Evolutionary conservation across 2,113 vertebrate species (phyloP), one percentile per base, ranked within the genome.

Genomic region (Oreochromis aureus): DNA sequence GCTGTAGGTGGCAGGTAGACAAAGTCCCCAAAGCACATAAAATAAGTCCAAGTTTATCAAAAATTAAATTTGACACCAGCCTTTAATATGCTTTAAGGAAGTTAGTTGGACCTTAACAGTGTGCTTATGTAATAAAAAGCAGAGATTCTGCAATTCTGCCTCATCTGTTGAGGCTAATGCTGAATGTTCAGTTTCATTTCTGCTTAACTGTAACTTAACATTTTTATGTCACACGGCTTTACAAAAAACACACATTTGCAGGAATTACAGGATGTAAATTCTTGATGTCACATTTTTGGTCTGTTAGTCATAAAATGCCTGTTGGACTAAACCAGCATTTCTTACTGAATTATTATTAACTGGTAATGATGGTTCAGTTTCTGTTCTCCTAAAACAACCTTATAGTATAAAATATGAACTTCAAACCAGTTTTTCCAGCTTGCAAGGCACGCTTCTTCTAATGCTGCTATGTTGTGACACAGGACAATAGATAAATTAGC

Each of bases 61-160:
- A 61, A 61, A 0, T 32, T 61, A 5, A 39, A 66, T 66, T 2
- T 39, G 32, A 66, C 32, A 0, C 10, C 61, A 41, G 34, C 1
- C 0, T 69, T 24, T 39, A 39, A 11, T 13, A 12, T 34, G 6
- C 0, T 39, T n/a, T 36, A 34, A 63, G 32, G 59, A 36, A 36
- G 2, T 63, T 63, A 34, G 34, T 12, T 63, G 32, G 32, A 63
- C 10, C 34, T 34, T 36, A 36, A 63, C 4, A 61, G 58, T 61
- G 16, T 34, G 16, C 1, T 34, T 61, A 61, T 61, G 30, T 34
- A 34, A 2, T 19, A 34, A 61, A 53, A 6, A 32, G 30, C 58
- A 61, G 58, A 61, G 15, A 61, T 10, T 59, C 13, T 5, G 27
- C 22, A 24, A 59, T 59, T 59, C 56, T 59, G 7, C 27, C 7